Percentiles rank a stretch among this genome's conserved stretches.
These are phyloP conservation scores for Pangasianodon hypophthalmus DNA, from an alignment of 2,113 vertebrate genomes.

Conservation along the genomic window DNA sequence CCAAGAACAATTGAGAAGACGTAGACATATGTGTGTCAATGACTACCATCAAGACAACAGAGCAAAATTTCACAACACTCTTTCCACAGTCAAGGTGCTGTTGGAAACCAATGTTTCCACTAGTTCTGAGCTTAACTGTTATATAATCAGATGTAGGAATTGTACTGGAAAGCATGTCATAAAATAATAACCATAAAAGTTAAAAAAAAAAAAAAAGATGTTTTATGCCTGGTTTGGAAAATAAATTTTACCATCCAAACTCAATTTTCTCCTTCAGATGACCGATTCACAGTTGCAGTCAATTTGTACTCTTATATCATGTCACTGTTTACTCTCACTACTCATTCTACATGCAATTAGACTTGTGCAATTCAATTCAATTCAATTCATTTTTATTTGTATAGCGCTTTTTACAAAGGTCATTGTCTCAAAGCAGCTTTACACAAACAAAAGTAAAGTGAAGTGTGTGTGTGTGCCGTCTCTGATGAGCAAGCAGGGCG, in stretches of 20 bases:
- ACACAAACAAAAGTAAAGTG: too few relatives aligned
- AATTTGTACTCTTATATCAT: background rate
- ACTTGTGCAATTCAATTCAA: background rate
- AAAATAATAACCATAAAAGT: too few relatives aligned
- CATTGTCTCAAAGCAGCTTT: too few relatives aligned
- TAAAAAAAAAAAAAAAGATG: too few relatives aligned
- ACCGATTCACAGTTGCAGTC: background rate
- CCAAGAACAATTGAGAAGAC: background rate
- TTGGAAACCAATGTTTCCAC: background rate
- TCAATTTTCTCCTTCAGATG: background rate
- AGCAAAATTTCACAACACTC: background rate
- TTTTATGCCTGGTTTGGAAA: too few relatives aligned
- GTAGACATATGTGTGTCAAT: background rate
- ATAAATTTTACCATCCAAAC: background rate
- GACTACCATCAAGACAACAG: background rate
- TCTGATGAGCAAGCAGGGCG: too few relatives aligned
- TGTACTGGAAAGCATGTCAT: background rate
- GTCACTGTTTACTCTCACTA: background rate
- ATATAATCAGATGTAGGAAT: background rate
- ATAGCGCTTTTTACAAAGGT: too few relatives aligned
- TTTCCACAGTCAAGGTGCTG: background rate
- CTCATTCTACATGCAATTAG: background rate
- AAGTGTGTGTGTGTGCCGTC: too few relatives aligned
- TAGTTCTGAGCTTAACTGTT: background rate
- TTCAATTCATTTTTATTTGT: too few relatives aligned